Conservation (phyloP, 2,888 invertebrate species). For the Entomobrya proxima region DNA sequence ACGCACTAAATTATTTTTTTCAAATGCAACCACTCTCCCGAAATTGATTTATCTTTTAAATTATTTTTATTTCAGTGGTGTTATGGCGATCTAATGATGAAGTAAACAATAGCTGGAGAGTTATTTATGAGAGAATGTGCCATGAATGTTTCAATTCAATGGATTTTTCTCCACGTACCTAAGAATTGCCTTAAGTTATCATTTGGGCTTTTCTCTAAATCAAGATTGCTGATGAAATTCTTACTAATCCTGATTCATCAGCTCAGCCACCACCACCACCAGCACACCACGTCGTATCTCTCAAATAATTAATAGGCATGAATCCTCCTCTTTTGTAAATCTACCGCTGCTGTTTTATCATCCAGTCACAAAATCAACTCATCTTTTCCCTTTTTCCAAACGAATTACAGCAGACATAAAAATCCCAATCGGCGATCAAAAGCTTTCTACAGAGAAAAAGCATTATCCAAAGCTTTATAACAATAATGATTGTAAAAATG, state of each 20-base stretch:
- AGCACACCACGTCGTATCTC: conserved; percentile 12
- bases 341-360: conserved; percentile 7
- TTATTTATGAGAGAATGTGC: not conserved
- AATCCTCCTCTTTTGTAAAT: conserved; percentile 45
- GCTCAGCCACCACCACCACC: not conserved
- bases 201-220: too few species aligned
- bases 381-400: not conserved
- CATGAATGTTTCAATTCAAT: not conserved
- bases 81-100: not conserved
- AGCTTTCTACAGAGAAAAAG: not conserved
- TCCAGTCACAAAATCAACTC: not conserved
- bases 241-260: not conserved
- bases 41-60: conserved; percentile 10
- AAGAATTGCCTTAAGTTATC: too few species aligned
- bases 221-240: not conserved
- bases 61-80: not conserved
- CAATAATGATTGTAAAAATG: conserved; percentile 21
- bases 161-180: too few species aligned
- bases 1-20: not conserved
- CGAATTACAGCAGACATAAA: not conserved
- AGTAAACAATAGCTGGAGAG: not conserved
- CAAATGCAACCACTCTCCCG: not conserved
- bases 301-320: conserved; percentile 54
- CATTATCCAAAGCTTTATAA: conserved; percentile 24
- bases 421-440: not conserved